Base-by-base conservation (phyloP, 2,888 invertebrate species). In the Scaptomyza caliginosa region DNA sequence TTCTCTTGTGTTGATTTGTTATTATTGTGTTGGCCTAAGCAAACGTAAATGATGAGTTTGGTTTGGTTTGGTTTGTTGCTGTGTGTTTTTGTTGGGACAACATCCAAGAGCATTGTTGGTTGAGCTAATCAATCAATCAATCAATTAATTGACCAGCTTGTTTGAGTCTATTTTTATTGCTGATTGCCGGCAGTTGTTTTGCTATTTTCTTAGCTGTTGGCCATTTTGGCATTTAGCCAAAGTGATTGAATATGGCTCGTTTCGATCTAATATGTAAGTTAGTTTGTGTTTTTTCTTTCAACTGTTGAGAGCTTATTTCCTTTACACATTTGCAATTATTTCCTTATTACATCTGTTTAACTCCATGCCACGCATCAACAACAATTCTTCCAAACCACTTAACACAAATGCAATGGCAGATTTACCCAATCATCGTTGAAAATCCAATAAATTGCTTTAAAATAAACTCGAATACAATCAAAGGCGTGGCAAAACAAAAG, bases 381-480 rank as follows among this genome's bases (percentile, higher is more conserved):
- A 62, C 83, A 74, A 79, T 54, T 64, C 40, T 56, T 58, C 49
- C 46, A n/a, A 40, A 30, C 42, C 63, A 57, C 60, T 71, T 76
- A 34, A 52, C 60, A 71, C 59, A 43, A 56, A 38, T 58, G 39
- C 52, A 65, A 40, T 5, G 48, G 10, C 11, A 68, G 51, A 43
- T 59, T 46, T 57, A 26, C 39, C 16, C 64, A 67, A 74, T 46
- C 68, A 51, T 59, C 65, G 59, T 42, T 77, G 67, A 67, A 59
- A 71, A 75, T 78, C 73, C 79, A 87, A 85, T 85, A 86, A 82
- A 87, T 87, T 78, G 82, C 75, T 82, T 78, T 71, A 87, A 85
- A 87, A 82, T 87, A 78, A 78, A 82, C 86, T 75, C 55, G 59
- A 69, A 77, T 63, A 62, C 67, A 82, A 82, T 85, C 88, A 85